Percentiles rank a stretch among this genome's conserved stretches.
These are phyloP conservation scores for Eupsittula cactorum DNA, from an alignment of 2,113 vertebrate species.

Conservation along the genomic window DNA sequence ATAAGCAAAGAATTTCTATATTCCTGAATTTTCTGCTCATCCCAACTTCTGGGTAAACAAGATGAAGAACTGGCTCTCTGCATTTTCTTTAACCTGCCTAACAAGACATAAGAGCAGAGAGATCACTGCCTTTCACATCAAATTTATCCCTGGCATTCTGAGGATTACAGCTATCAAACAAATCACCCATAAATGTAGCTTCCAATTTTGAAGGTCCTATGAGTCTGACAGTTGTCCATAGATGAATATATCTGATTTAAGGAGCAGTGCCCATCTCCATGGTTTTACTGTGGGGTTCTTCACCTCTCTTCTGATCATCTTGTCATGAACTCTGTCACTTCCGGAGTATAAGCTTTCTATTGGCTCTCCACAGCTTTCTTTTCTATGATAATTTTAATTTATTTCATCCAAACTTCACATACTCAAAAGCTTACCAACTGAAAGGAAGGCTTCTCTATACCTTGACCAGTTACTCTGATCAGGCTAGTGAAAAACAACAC, in stretches of 20 bases:
- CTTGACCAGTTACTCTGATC: background rate
- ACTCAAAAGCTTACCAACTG: background rate
- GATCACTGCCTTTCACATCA: background rate
- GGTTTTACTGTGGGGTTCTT: background rate
- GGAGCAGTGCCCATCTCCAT: background rate
- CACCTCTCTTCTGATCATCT: background rate
- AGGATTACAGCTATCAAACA: background rate
- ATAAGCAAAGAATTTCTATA: background rate
- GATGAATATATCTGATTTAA: background rate
- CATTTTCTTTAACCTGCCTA: background rate
- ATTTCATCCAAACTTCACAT: background rate
- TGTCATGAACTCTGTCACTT: background rate
- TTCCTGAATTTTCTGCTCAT: background rate
- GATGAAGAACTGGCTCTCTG: background rate
- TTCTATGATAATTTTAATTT: background rate
- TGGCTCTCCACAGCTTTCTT: background rate
- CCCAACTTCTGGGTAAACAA: background rate
- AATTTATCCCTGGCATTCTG: background rate
- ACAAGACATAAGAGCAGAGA: background rate
- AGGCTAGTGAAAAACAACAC: background rate
- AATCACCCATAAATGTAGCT: background rate
- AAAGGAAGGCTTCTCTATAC: background rate
- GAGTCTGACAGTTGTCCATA: background rate
- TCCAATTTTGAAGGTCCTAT: background rate
- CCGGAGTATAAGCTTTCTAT: background rate